Evolutionary conservation across 2,797 vertebrate species (phyloP).

Genomic region (Crenichthys baileyi): DNA sequence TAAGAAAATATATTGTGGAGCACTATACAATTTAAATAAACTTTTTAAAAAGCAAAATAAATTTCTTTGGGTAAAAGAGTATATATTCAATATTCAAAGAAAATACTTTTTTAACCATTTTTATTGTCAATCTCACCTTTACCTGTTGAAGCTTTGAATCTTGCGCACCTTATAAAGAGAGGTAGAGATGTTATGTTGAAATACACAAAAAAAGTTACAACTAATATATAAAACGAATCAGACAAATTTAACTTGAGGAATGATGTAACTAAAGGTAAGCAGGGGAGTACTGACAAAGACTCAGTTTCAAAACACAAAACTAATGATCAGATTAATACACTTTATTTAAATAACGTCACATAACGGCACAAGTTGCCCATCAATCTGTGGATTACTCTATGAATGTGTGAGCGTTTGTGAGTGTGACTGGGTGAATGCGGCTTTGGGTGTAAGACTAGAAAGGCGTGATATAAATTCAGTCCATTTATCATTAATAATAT

Average conservation of each 20-base stretch:
- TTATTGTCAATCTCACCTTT: not conserved
- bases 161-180: not conserved
- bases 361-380: too few relatives aligned
- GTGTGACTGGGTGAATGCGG: too few relatives aligned
- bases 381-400: too few relatives aligned
- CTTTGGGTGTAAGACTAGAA: too few relatives aligned
- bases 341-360: too few relatives aligned
- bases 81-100: not conserved
- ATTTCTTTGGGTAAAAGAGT: not conserved
- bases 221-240: not conserved
- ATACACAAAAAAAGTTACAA: not conserved
- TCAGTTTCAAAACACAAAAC: not conserved
- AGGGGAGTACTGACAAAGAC: not conserved
- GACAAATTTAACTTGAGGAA: not conserved
- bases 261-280: not conserved
- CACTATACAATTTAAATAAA: not conserved
- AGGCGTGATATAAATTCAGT: too few relatives aligned
- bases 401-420: too few relatives aligned
- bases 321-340: not conserved
- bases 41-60: not conserved
- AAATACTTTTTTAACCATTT: not conserved
- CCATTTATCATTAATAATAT: too few relatives aligned
- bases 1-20: not conserved
- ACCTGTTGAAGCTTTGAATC: not conserved
- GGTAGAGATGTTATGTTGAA: not conserved